A percentile compares a stretch with the other conserved stretches of the same genome.
Conservation (phyloP, 2,113 vertebrate genomes). For the Lasiurus cinereus region DNA sequence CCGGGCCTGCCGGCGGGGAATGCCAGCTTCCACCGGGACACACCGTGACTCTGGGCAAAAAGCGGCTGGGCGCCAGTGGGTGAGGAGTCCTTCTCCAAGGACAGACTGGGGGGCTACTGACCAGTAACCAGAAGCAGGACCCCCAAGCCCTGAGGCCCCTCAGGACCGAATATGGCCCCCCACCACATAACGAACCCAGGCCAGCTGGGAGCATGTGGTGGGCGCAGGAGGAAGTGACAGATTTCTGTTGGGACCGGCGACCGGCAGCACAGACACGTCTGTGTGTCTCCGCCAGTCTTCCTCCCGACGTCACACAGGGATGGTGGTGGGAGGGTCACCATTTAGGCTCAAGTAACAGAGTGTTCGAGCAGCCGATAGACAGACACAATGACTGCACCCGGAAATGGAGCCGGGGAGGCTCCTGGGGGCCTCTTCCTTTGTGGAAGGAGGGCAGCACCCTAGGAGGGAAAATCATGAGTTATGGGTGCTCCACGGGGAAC, state of each 20-base stretch:
- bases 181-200: neutral
- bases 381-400: no score
- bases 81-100: neutral
- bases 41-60: no score
- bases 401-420: neutral
- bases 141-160: neutral
- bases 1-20: no score
- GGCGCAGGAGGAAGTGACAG: neutral
- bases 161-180: no score
- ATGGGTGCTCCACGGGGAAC: accelerated
- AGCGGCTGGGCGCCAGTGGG: neutral
- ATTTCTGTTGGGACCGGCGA: accelerated
- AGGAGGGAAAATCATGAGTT: neutral
- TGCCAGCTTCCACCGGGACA: neutral
- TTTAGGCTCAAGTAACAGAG: neutral
- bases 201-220: neutral
- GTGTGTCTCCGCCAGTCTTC: neutral
- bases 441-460: neutral
- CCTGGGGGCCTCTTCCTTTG: no score
- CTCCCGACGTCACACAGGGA: accelerated
- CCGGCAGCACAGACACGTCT: accelerated
- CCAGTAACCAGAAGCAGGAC: neutral
- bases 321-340: neutral
- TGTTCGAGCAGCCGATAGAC: accelerated
- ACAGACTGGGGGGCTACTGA: neutral